Percentiles rank a stretch among this genome's conserved stretches.
These are phyloP conservation scores for Eledona agricola DNA, from an alignment of 2,888 invertebrate genomes.

Conservation along the genomic window DNA sequence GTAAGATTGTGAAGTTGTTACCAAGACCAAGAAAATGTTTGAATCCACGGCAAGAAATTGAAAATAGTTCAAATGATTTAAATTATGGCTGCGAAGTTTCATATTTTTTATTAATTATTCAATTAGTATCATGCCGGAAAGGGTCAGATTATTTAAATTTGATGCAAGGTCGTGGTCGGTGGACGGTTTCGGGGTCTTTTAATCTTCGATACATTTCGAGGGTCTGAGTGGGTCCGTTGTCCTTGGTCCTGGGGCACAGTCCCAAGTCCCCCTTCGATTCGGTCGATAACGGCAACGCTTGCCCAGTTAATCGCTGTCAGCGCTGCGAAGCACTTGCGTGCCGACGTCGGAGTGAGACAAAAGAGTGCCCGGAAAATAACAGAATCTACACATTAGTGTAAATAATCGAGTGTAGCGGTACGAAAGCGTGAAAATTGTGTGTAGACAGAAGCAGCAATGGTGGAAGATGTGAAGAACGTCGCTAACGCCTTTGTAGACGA, in stretches of 20 bases:
- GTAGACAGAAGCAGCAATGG: constrained; percentile 46
- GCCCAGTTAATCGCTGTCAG: constrained; percentile 44
- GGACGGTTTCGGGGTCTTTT: too few relatives aligned
- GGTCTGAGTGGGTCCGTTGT: constrained; percentile 38
- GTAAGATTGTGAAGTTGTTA: too few relatives aligned
- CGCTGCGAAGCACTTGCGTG: constrained; percentile 31
- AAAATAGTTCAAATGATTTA: too few relatives aligned
- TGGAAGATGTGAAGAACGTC: constrained; percentile 48
- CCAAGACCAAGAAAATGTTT: too few relatives aligned
- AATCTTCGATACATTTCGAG: too few relatives aligned
- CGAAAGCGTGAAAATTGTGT: background rate
- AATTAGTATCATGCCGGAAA: too few relatives aligned
- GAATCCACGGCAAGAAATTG: too few relatives aligned
- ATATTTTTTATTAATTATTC: too few relatives aligned
- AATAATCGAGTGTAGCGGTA: constrained; percentile 1
- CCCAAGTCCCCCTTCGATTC: constrained; percentile 37
- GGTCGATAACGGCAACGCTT: constrained; percentile 51
- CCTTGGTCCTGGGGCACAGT: constrained; percentile 42
- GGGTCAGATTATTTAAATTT: too few relatives aligned
- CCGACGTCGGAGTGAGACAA: constrained; percentile 22
- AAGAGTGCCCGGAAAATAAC: constrained; percentile 14
- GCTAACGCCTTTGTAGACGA: constrained; percentile 59
- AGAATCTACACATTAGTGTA: constrained; percentile 9
- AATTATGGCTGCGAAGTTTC: too few relatives aligned
- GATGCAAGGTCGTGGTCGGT: too few relatives aligned